Evolutionary conservation across 2,888 invertebrate species (phyloP), one percentile per base, ranked within the genome.

Genomic region (Germaria angustata): DNA sequence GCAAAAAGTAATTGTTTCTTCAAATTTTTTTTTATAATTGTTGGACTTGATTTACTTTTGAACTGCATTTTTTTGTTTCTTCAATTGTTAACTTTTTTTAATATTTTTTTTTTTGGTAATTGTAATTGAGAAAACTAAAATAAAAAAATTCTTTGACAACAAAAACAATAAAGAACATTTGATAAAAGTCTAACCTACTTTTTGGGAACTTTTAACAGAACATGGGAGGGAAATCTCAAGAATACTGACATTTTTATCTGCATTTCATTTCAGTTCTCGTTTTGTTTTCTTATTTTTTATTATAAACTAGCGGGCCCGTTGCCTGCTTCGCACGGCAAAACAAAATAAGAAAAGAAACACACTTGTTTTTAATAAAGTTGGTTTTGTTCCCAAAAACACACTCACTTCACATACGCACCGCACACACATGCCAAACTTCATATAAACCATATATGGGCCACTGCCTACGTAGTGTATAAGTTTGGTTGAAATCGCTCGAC

Each of bases 151-250:
- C 24, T 36, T 51, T 28, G n/a, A 24, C 15, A 39, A 41, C 15
- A 53, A 68, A 44, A 55, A 32, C 13, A 68, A 53, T n/a, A 49
- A 20, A 24, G n/a, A 46, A n/a, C 34, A 46, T 8, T 36, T 8
- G 15, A 46, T 11, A 49, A 15, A 49, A 24, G 41, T 39, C 39
- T 72, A 51, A 61, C 61, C 72, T 51, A 72, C 59, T 39, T 72
- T 71, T 71, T 24, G 39, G 17, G 6, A 22, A 15, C 17, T 41
- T 41, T 32, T 44, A 44, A 17, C n/a, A 34, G 3, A 20, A 49
- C 20, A 65, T 17, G 6, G 28, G 28, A 28, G 24, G 8, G 32
- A 44, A 32, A 20, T n/a, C 20, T 20, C 15, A 32, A 69, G n/a
- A 44, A 15, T 41, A 49, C 41, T 69, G 28, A 55, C 6, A 39